Percentiles rank a stretch among this genome's conserved stretches.
Conservation (phyloP, 2,888 invertebrate species). For the Hololepta plana region DNA sequence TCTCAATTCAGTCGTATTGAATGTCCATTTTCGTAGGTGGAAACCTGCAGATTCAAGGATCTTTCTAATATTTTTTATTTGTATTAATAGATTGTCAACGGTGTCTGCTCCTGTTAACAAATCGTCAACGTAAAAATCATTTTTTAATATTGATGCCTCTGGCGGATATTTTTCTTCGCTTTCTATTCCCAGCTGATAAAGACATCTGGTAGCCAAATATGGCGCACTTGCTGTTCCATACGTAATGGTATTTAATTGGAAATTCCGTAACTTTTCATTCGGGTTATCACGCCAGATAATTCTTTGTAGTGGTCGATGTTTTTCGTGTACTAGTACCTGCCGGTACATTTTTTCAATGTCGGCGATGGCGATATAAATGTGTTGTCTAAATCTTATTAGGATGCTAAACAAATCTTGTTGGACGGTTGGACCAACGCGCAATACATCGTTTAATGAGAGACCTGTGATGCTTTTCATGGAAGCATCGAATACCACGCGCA, state of each 20-base stretch:
- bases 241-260: conserved; percentile 7
- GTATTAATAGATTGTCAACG: conserved; percentile 3
- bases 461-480: conserved; percentile 4
- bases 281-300: conserved; percentile 11
- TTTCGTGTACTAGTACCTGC: conserved; percentile 12
- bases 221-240: conserved; percentile 12
- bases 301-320: conserved; percentile 11
- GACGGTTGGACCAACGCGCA: conserved; percentile 3
- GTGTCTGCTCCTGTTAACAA: no score
- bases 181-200: conserved; percentile 10
- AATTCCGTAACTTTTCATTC: conserved; percentile 6
- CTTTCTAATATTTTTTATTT: conserved; percentile 3
- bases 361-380: conserved; percentile 12
- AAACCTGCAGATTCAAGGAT: conserved; percentile 8
- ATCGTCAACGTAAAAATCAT: conserved; percentile 12
- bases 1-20: conserved; percentile 2
- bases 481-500: no score
- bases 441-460: conserved; percentile 6
- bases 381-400: conserved; percentile 5
- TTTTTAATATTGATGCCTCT: conserved; percentile 7
- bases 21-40: conserved; percentile 9
- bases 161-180: conserved; percentile 9
- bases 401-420: conserved; percentile 6
- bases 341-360: conserved; percentile 17
- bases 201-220: conserved; percentile 6